phyloP scores from a whole-genome alignment of 2,797 vertebrate genomes.

The Intellagama lesueurii region DNA sequence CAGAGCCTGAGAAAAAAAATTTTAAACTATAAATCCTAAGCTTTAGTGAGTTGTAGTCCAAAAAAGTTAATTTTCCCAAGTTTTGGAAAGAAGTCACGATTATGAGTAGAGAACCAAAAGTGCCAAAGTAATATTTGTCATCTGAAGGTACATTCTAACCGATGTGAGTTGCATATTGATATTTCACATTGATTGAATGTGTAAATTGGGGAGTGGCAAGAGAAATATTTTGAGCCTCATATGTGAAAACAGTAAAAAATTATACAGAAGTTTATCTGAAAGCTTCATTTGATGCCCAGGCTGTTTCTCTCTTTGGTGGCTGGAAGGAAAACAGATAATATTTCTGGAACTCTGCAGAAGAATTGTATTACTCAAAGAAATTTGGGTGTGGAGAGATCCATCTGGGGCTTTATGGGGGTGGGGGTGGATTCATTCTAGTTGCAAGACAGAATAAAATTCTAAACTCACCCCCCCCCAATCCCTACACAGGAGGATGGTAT shows the following conservation, averaged over 20 bases:
- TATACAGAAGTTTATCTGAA: neutral
- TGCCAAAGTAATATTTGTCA: neutral
- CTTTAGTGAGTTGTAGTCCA: no score
- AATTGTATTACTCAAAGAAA: neutral
- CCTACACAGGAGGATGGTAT: constrained; percentile 31
- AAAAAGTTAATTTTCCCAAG: no score
- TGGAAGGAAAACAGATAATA: neutral
- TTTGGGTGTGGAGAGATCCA: neutral
- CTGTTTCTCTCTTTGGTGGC: neutral
- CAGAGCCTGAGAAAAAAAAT: no score
- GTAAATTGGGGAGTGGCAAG: neutral
- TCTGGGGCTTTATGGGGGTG: neutral
- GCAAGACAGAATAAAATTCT: constrained; percentile 50
- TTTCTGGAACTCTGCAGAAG: neutral
- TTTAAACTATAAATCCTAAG: no score
- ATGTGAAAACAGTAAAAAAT: neutral
- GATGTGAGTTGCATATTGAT: neutral
- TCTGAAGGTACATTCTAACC: neutral
- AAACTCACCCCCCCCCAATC: constrained; percentile 35
- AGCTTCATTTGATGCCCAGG: no score
- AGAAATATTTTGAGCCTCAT: neutral
- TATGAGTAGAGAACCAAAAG: neutral
- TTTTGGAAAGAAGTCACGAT: neutral
- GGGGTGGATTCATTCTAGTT: constrained; percentile 58
- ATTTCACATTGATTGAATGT: neutral